Evolutionary conservation across 2,888 invertebrate species (phyloP), one percentile per base, ranked within the genome.

Genomic region (Dinocampus coccinellae): DNA sequence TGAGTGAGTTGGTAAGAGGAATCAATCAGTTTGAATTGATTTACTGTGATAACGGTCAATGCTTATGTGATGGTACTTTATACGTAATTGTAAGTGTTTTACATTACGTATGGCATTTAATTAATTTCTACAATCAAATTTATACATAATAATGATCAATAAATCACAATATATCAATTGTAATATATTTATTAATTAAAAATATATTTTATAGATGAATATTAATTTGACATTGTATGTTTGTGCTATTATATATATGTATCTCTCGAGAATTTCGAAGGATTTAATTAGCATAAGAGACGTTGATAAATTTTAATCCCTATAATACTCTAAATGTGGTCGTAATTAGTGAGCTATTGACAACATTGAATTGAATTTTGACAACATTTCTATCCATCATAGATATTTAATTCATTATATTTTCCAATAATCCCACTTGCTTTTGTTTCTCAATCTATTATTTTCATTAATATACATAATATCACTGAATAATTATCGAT

Each of bases 281-380:
- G 4, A 36, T 66, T 66, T 16, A 57, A 57, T 36, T 20, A 29
- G 16, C 34, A 57, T 57, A 33, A 39, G 39, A 36, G 36, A 33
- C 26, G n/a, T 39, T 57, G 13, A 57, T 33, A 6, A 11, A 57
- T n/a, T 53, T 22, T 57, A 39, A 65, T 60, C 60, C 26, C 10
- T 10, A n/a, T 70, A 70, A 65, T 70, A 65, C 60, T 58, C 53
- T 64, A 53, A 26, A 36, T 70, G 60, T 58, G 80, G 78, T 77
- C 80, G 79, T 84, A 83, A 83, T 84, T 82, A 82, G 82, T 77
- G 76, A 77, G 84, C 83, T 84, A 83, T 81, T 82, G 80, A 82
- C 82, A 79, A 81, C 81, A 82, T 82, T 81, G 81, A 82, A 79
- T 78, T 73, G 72, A 76, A 79, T 83, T 84, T 83, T 82, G 84